Base-by-base conservation (phyloP, 2,888 invertebrate genomes). In the Trachelus iudaicus region DNA sequence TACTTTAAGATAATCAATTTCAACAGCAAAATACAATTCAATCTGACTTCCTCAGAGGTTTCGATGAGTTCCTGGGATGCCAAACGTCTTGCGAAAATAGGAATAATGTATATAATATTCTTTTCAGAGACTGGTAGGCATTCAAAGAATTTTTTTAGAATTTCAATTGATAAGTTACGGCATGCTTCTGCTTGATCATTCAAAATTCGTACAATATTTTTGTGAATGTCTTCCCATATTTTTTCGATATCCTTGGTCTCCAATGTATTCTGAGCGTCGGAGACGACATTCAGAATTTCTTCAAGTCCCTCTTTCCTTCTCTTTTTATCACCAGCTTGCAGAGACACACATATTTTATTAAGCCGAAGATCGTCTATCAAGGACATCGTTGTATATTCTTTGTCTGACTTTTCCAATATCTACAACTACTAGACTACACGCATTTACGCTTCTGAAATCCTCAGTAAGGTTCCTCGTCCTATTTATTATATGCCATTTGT, bases 21-120 rank as follows among this genome's bases (percentile, higher is more conserved):
- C n/a, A 97, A 90, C 73, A 98, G 93, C 78, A 93, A 89, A 0
- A 97, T 91, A 76, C 96, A 92, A 69, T 94, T 92, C 15, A 97
- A 89, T 35, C 98, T 94, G 73, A 98, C 93, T 93, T 98, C 98
- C 92, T 98, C 98, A 0, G 95, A 95, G 69, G 93, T 90, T 89
- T 96, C 95, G 4, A 93, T 88, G 71, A 96, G 93, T 90, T 97
- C 97, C 69, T 95, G 94, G 77, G 94, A 94, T 0, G 96, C 97
- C 82, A 98, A 94, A 80, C 97, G 94, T 84, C 95, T 95, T 0
- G 95, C 94, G 80, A 98, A 89, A 1, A 96, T 94, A 1, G 97
- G 96, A 68, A 98, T 92, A 30, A 97, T 92, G 83, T 96, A 95
- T 0, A 95, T 94, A 76, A 97, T 92, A 89, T 96, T 95, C 81